Base-by-base conservation (phyloP, 2,797 vertebrate species). In the Manis javanica region DNA sequence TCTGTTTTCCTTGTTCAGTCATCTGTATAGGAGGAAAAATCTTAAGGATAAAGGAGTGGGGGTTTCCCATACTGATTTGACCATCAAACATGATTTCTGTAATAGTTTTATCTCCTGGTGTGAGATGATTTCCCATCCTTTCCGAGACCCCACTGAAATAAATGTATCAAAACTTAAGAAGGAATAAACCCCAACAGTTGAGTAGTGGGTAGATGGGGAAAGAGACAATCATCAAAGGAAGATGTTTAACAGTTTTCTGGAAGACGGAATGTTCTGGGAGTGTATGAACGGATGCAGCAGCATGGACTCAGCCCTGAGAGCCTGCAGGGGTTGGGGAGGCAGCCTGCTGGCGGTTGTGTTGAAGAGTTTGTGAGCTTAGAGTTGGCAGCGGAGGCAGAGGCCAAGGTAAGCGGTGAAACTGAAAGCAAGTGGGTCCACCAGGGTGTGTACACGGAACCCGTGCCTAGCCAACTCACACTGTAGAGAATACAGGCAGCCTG, bases 11-110 rank as follows among this genome's bases (percentile, higher is more conserved):
- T 2, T 94, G 59, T 74, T 61, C 49, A 68, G 19, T 82, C 59
- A 75, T 83, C 34, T 61, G 51, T 5, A 29, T 81, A 34, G 71
- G 71, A 82, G 39, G 18, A 63, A 49, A 89, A 77, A 57, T 87
- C 66, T 94, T 92, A 81, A 90, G 31, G 84, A 79, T 64, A 81
- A 86, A n/a, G 46, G 91, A 91, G n/a, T 46, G 53, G 31, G 19
- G 19, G 3, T 78, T 75, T 81, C 66, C 72, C 26, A 94, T 26
- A 75, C 53, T 57, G 51, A 63, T 63, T 57, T 82, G 39, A 51
- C 63, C 37, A 19, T 90, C 23, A 59, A 59, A 59, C 46, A 49
- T 31, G 37, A 18, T 42, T 90, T 87, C 46, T 55, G 4, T 82
- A 85, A 64, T 66, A 72, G 39, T 39, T 90, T 90, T 51, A 15